Base-by-base conservation (phyloP, 2,113 vertebrate genomes). In the Petaurus breviceps region DNA sequence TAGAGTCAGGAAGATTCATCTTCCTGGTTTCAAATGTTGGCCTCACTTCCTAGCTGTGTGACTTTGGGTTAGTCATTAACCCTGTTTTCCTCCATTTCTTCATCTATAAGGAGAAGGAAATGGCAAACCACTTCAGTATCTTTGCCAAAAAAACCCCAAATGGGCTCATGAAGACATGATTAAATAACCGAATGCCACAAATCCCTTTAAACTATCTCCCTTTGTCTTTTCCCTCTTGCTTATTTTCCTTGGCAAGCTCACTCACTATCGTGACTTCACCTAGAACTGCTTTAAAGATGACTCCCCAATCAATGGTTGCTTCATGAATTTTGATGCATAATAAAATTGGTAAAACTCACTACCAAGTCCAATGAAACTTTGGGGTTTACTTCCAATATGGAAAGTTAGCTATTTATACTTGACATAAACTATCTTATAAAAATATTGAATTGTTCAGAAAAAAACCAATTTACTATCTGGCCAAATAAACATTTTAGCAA, bases 361-460 rank as follows among this genome's bases (percentile, higher is more conserved):
- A 77, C 1, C 4, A 77, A 77, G 12, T 77, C n/a, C 16, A 5
- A 77, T 37, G 6, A 77, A n/a, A n/a, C 37, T 0, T 84, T 84
- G 68, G 6, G 68, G 7, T 43, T 84, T 8, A 84, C 68, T 84
- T 84, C 5, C n/a, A 43, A 43, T 43, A 84, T 91, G 77, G 12
- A 95, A 93, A 92, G 89, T 49, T 14, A 96, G 25, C 61, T 57
- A 19, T 43, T 93, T 47, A 90, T 7, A 95, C 46, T 92, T 91
- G 53, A 26, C 68, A 91, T 49, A 24, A 8, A 90, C 3, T 51
- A 3, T 54, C 77, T 95, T 1, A 25, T 7, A 47, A 43, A 92
- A 89, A 89, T 31, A 91, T 0, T 92, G 3, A 95, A 90, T 92
- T 2, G 43, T 90, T 24, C 94, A 37, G 89, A 55, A 55, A 52